Percentiles rank a stretch among this genome's conserved stretches.
These are phyloP conservation scores for Lutra lutra DNA, from an alignment of 2,797 vertebrate genomes.

Conservation along the genomic window DNA sequence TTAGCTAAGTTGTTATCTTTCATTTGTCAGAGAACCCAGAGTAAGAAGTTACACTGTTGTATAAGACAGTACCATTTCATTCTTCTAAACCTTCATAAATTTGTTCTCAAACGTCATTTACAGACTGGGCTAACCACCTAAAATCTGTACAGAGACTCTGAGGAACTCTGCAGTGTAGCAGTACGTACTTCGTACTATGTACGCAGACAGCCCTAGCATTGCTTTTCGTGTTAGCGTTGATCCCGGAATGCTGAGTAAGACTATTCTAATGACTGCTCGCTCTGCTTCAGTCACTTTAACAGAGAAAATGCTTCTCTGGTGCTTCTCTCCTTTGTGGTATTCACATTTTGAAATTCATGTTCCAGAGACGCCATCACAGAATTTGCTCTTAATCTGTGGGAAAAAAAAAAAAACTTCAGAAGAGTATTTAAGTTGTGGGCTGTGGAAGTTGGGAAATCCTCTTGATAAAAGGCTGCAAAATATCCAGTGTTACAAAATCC, in stretches of 20 bases:
- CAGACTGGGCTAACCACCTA: background rate
- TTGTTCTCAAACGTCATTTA: conserved; percentile 11
- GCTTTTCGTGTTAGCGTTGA: conserved; percentile 7
- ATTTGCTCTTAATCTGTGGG: conserved; percentile 53
- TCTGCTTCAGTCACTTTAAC: conserved; percentile 56
- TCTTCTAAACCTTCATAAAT: background rate
- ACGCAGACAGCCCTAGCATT: background rate
- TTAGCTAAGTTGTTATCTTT: background rate
- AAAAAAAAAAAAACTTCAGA: background rate
- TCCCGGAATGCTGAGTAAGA: background rate
- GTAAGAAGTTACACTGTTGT: background rate
- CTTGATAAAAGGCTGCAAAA: conserved; percentile 63
- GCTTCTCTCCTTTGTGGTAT: background rate
- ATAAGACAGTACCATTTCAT: background rate
- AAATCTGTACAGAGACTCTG: background rate
- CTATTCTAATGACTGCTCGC: background rate
- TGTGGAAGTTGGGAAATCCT: conserved; percentile 47
- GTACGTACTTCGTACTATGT: background rate
- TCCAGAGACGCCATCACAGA: conserved; percentile 58
- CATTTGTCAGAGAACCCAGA: background rate
- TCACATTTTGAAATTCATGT: conserved; percentile 2
- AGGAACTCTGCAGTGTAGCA: background rate
- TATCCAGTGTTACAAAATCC: conserved; percentile 49
- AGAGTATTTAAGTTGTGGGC: conserved; percentile 47
- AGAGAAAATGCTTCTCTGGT: background rate